phyloP scores from a whole-genome alignment of 1,140 invertebrate species.

The Ladona fulva region DNA sequence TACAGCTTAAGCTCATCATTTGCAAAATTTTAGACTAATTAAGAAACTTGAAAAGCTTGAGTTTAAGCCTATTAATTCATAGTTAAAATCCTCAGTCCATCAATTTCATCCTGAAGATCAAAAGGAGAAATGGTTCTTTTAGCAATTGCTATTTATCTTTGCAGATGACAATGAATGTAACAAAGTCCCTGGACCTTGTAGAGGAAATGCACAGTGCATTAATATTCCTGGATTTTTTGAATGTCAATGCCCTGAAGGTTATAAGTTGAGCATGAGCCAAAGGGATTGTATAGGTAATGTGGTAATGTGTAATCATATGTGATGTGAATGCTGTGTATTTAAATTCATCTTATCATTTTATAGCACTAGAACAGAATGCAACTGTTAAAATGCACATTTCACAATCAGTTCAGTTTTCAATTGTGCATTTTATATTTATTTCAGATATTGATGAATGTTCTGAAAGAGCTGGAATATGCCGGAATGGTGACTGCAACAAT shows the following conservation, averaged over 20 bases:
- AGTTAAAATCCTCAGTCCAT: no score
- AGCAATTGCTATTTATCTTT: constrained; percentile 20
- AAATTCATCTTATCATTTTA: no score
- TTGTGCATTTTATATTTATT: constrained; percentile 14
- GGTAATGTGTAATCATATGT: not conserved
- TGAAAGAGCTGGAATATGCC: constrained; percentile 56
- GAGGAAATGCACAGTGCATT: constrained; percentile 68
- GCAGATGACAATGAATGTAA: constrained; percentile 58
- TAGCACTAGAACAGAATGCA: no score
- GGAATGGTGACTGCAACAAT: constrained; percentile 60
- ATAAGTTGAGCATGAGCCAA: constrained; percentile 55
- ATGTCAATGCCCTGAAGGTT: constrained; percentile 66
- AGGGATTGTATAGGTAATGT: constrained; percentile 51
- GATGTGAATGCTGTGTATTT: not conserved
- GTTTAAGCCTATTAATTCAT: no score
- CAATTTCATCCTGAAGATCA: not conserved
- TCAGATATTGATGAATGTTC: constrained; percentile 64
- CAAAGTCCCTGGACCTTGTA: constrained; percentile 52
- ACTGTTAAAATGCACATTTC: no score
- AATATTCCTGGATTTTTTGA: constrained; percentile 64
- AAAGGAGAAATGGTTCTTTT: not conserved
- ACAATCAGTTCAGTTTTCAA: no score
- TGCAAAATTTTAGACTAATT: no score
- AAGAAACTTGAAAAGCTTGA: no score
- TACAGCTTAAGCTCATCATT: no score